Evolutionary conservation across 2,113 vertebrate species (phyloP).

Genomic region (Ictidomys tridecemlineatus): DNA sequence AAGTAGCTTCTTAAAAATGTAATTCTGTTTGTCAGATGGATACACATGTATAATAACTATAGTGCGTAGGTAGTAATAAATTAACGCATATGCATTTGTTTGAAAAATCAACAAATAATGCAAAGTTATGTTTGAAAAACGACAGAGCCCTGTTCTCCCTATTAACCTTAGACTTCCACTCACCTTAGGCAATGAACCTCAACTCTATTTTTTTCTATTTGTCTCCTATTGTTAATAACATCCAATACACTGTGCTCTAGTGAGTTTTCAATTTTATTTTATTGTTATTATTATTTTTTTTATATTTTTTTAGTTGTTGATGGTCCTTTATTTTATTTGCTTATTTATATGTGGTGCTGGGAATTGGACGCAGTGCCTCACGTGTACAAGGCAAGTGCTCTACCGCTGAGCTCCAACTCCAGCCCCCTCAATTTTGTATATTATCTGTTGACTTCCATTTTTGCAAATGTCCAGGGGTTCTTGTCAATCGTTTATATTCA

Average conservation of each 20-base stretch:
- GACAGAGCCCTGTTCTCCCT: neutral
- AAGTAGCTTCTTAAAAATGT: neutral
- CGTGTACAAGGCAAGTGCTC: too few relatives aligned
- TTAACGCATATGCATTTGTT: neutral
- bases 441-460: neutral
- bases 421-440: neutral
- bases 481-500: neutral
- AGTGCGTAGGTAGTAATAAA: neutral
- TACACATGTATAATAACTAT: neutral
- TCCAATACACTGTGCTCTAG: neutral
- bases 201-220: neutral
- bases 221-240: neutral
- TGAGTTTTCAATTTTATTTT: slow-evolving; percentile 33
- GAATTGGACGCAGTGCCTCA: too few relatives aligned
- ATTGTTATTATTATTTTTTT: too few relatives aligned
- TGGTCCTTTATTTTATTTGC: too few relatives aligned
- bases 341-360: too few relatives aligned
- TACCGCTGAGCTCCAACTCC: too few relatives aligned
- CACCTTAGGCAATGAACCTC: neutral
- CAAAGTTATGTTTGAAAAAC: neutral
- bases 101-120: neutral
- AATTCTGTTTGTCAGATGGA: slow-evolving; percentile 31
- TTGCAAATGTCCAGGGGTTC: neutral
- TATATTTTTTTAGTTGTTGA: too few relatives aligned
- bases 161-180: neutral